Conservation (phyloP, 2,113 vertebrate species). For the Dicrurus megarhynchus region DNA sequence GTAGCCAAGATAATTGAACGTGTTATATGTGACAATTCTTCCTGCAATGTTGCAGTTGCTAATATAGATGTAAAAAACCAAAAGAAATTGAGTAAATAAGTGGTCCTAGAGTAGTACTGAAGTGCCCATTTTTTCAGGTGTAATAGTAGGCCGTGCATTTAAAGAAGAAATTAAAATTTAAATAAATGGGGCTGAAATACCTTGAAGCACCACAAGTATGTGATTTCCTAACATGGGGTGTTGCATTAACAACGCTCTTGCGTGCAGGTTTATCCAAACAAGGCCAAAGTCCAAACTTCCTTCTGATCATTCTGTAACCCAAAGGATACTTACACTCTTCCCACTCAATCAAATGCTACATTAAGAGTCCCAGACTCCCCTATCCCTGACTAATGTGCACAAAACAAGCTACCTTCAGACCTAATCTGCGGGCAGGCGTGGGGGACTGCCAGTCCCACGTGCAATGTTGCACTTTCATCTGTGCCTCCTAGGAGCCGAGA, state of each 20-base stretch:
- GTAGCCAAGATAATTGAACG: background rate
- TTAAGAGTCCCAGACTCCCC: no score
- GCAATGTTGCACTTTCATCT: background rate
- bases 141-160: background rate
- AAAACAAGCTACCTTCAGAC: background rate
- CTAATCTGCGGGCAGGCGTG: background rate
- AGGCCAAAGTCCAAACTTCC: background rate
- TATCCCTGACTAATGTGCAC: background rate
- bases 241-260: background rate
- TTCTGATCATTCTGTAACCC: background rate
- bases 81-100: background rate
- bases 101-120: background rate
- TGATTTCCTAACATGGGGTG: background rate
- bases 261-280: background rate
- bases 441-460: accelerated
- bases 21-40: background rate
- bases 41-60: background rate
- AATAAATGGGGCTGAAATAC: background rate
- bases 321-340: background rate
- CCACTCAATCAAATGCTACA: background rate
- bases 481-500: background rate
- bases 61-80: background rate
- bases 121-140: background rate
- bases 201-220: background rate
- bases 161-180: background rate